phyloP scores from a whole-genome alignment of 1,140 invertebrate species.

The Lordiphosa stackelbergi region DNA sequence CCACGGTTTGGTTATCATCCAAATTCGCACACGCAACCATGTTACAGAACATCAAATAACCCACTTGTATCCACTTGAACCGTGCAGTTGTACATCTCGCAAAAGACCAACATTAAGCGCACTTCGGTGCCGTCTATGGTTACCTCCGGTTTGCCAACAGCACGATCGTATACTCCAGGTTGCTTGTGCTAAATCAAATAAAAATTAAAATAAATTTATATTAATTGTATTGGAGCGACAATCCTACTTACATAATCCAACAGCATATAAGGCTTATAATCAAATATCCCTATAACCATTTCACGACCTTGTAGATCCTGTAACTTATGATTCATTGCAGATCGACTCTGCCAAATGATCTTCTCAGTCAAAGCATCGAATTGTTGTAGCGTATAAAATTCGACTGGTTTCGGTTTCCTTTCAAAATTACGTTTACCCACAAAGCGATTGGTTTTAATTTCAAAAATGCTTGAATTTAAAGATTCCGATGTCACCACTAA shows the following conservation, averaged over 20 bases:
- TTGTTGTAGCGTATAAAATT: constrained; percentile 32
- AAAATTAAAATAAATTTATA: not conserved
- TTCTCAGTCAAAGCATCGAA: constrained; percentile 31
- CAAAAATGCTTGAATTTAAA: constrained; percentile 45
- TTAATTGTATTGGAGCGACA: no score
- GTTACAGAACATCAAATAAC: constrained; percentile 1
- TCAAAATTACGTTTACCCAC: constrained; percentile 41
- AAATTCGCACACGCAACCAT: no score
- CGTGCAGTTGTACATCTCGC: constrained; percentile 58
- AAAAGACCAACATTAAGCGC: constrained; percentile 47
- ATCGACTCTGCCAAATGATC: constrained; percentile 13
- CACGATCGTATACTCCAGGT: constrained; percentile 35
- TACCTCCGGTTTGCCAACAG: constrained; percentile 12
- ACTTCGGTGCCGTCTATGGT: constrained; percentile 62
- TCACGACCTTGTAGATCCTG: constrained; percentile 59
- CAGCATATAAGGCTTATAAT: constrained; percentile 66
- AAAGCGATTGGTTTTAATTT: constrained; percentile 64
- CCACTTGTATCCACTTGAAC: constrained; percentile 55
- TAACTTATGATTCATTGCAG: constrained; percentile 28
- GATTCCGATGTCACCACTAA: constrained; percentile 39
- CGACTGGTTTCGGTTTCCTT: not conserved
- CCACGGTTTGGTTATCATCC: no score
- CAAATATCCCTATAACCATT: constrained; percentile 52
- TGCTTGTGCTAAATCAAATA: constrained; percentile 15
- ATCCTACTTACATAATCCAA: constrained; percentile 43